Conservation (phyloP, 92 coral and sea anemone genomes). For the Scolanthus callimorphus region DNA sequence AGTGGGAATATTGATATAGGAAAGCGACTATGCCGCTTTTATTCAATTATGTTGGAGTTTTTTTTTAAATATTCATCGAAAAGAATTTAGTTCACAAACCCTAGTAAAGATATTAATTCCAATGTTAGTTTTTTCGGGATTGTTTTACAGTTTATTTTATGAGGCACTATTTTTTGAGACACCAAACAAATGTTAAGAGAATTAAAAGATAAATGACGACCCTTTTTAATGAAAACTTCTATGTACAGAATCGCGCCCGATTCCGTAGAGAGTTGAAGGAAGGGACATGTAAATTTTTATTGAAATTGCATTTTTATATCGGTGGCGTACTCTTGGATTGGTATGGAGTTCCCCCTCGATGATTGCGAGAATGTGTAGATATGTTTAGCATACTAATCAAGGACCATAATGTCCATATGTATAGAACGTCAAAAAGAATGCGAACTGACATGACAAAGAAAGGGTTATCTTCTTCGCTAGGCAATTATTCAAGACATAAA, state of each 20-base stretch:
- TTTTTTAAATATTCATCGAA: not conserved
- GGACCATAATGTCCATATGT: too few species aligned
- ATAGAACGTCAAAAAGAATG: too few species aligned
- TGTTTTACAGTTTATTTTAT: constrained; percentile 28
- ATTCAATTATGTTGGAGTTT: not conserved
- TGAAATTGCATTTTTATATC: constrained; percentile 36
- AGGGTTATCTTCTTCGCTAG: too few species aligned
- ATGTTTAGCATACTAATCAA: too few species aligned
- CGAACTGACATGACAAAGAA: too few species aligned
- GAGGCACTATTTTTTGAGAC: constrained; percentile 15
- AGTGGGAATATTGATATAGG: too few species aligned
- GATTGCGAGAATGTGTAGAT: too few species aligned
- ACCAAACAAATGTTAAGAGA: not conserved
- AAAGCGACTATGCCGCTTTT: constrained; percentile 1
- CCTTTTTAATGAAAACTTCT: not conserved
- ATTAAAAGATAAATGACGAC: not conserved
- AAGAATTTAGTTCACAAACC: not conserved
- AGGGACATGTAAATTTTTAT: constrained; percentile 36
- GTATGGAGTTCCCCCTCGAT: too few species aligned
- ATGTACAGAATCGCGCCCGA: not conserved
- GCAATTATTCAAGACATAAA: too few species aligned
- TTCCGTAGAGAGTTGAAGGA: constrained; percentile 9
- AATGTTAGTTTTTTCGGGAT: constrained; percentile 3
- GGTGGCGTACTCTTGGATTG: not conserved
- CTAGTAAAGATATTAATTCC: not conserved